Percentiles rank a stretch among this genome's conserved stretches.
Evolutionary conservation across 1,140 invertebrate species (phyloP).

Genomic region (Ips typographus): DNA sequence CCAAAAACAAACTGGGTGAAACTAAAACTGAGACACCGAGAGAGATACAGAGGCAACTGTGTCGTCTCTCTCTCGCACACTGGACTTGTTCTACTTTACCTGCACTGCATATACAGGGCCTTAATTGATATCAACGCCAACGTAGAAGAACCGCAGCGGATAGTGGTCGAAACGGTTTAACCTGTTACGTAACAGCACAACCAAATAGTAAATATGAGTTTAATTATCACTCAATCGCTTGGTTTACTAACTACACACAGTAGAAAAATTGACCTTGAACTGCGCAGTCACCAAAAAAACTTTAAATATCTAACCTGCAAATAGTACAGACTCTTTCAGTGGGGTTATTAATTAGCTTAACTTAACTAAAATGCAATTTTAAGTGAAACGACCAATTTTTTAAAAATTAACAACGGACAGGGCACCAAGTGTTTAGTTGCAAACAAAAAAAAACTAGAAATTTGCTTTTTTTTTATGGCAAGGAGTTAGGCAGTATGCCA

Average conservation of each 20-base stretch:
- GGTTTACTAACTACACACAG: constrained; percentile 15
- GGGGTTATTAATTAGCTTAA: constrained; percentile 1
- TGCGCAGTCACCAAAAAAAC: constrained; percentile 28
- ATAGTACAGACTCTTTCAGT: constrained; percentile 21
- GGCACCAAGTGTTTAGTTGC: no score
- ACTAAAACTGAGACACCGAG: neutral
- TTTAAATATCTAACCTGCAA: constrained; percentile 30
- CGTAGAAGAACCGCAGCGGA: constrained; percentile 25
- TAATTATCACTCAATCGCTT: constrained; percentile 26
- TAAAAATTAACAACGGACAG: no score
- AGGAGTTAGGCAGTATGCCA: no score
- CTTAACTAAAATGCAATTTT: neutral
- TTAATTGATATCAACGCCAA: constrained; percentile 31
- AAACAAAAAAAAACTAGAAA: no score
- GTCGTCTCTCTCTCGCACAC: constrained; percentile 30
- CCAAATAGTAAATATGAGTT: constrained; percentile 36
- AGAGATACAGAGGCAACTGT: constrained; percentile 25
- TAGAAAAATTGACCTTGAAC: constrained; percentile 27
- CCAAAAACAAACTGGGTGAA: no score
- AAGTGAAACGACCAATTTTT: neutral
- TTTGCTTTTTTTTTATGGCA: no score
- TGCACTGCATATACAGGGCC: constrained; percentile 31
- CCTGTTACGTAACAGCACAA: constrained; percentile 36
- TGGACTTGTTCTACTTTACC: constrained; percentile 32
- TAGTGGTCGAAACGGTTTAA: constrained; percentile 25